Evolutionary conservation across 53 echinoderm and acorn worm genomes (phyloP), one percentile per base, ranked within the genome.

Genomic region (Paracentrotus lividus): DNA sequence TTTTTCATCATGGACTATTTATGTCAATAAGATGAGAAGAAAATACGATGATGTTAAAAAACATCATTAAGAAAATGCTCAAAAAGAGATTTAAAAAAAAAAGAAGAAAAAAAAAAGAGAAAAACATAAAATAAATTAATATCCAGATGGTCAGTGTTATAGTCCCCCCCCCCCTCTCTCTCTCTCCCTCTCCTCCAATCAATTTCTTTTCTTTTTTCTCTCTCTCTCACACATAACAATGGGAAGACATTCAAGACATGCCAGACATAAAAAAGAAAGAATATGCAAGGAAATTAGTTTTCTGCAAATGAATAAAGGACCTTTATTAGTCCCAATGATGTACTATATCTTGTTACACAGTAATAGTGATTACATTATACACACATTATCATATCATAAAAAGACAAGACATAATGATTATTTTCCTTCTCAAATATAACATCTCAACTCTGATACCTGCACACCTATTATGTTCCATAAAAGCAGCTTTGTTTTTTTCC

Each of bases 381-480:
- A 89, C 89, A 89, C 60, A 64, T 64, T 89, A 40, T 64, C 89
- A 89, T 89, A 88, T 34, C 88, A 89, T 89, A 89, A 59, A 65
- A 40, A 64, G 89, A 61, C 42, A 64, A 89, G 85, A 88, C 55
- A 86, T 85, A 47, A 42, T 32, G n/a, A n/a, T n/a, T n/a, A n/a
- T 57, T 56, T 49, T 85, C 44, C 10, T 24, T 65, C 89, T 89
- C 65, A 89, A 86, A 86, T 86, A 86, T 56, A 86, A 86, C 86
- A 86, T 56, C 86, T 86, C 56, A 86, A 86, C 6, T 33, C 31
- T 86, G 47, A 81, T 26, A 81, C 47, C 24, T 86, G 86, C 56
- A 56, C 56, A 86, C 36, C 55, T 54, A 81, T 81, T 76, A 76
- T 81, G 44, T 26, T 45, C 26, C 47, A 81, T 26, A 16, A 81